Evolutionary conservation across 2,888 invertebrate genomes (phyloP).

Genomic region (Psylliodes chrysocephalus): DNA sequence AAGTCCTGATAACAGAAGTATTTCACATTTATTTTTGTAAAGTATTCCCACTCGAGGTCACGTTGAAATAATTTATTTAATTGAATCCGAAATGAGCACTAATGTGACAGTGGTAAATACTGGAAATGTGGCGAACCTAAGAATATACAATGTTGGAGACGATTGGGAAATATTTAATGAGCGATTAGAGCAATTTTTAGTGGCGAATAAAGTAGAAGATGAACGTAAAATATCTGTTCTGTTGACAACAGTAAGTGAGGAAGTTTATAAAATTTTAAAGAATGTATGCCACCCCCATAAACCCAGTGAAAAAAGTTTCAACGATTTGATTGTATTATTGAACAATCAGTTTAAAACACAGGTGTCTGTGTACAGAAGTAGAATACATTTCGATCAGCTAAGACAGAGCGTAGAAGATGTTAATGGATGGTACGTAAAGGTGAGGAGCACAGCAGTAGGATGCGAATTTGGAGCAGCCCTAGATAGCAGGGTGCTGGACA

Average conservation of each 20-base stretch:
- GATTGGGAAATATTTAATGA: constrained; percentile 21
- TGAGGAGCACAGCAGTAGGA: constrained; percentile 2
- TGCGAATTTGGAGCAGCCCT: constrained; percentile 17
- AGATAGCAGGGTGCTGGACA: constrained; percentile 4
- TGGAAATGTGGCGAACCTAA: constrained; percentile 10
- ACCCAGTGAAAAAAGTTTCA: constrained; percentile 3
- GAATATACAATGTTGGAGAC: constrained; percentile 8
- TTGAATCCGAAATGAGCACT: no score
- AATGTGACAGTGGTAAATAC: constrained; percentile 18
- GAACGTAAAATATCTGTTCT: constrained; percentile 32
- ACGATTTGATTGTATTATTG: neutral
- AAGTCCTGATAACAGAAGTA: no score
- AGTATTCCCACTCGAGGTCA: no score
- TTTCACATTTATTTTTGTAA: no score
- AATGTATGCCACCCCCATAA: constrained; percentile 7
- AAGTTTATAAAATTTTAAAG: constrained; percentile 2
- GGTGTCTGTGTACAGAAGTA: no score
- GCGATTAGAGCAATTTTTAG: constrained; percentile 25
- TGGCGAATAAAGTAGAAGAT: constrained; percentile 33
- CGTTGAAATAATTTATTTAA: no score
- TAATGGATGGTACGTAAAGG: constrained; percentile 20
- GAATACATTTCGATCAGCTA: constrained; percentile 4
- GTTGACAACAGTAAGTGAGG: constrained; percentile 6
- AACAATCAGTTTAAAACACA: constrained; percentile 11
- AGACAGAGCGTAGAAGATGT: constrained; percentile 11